A percentile compares a stretch with the other conserved stretches of the same genome.
These are phyloP conservation scores for Lepisosteus oculatus DNA, from an alignment of 2,113 vertebrate species.

Conservation along the genomic window DNA sequence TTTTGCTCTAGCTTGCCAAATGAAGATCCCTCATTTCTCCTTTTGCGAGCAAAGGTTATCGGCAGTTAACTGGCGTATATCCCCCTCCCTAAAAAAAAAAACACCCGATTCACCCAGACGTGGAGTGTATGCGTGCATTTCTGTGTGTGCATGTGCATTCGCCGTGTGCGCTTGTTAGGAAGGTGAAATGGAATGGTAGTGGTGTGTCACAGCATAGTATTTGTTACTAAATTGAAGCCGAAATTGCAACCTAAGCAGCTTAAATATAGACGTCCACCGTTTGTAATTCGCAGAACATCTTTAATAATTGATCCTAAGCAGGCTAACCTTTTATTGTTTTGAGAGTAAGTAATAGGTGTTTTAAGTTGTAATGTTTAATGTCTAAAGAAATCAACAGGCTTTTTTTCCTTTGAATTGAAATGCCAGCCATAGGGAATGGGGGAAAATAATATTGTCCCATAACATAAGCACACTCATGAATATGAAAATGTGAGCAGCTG, in stretches of 20 bases:
- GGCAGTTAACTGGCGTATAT: slow-evolving; percentile 2
- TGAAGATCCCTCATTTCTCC: neutral
- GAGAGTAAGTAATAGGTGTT: neutral
- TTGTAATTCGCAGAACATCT: slow-evolving; percentile 36
- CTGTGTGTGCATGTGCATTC: neutral
- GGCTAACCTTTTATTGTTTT: too few relatives aligned
- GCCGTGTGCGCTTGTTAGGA: neutral
- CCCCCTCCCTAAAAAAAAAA: slow-evolving; percentile 8
- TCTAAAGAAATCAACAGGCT: slow-evolving; percentile 35
- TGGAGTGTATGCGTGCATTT: slow-evolving; percentile 42
- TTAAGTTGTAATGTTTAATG: slow-evolving; percentile 15
- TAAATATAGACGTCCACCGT: slow-evolving; percentile 29
- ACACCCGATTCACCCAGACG: slow-evolving; percentile 36
- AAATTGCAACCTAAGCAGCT: slow-evolving; percentile 54
- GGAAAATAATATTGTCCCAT: neutral
- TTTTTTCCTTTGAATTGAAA: slow-evolving; percentile 29
- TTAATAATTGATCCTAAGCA: neutral
- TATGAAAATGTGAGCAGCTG: neutral
- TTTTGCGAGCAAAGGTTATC: slow-evolving; percentile 7
- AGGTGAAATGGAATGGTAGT: slow-evolving; percentile 36
- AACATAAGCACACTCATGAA: neutral
- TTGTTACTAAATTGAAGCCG: slow-evolving; percentile 63
- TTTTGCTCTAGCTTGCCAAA: slow-evolving; percentile 43
- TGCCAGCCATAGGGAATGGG: slow-evolving; percentile 33
- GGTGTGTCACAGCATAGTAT: slow-evolving; percentile 64